Base-by-base conservation (phyloP, 2,888 invertebrate genomes). In the Eupeodes luniger region DNA sequence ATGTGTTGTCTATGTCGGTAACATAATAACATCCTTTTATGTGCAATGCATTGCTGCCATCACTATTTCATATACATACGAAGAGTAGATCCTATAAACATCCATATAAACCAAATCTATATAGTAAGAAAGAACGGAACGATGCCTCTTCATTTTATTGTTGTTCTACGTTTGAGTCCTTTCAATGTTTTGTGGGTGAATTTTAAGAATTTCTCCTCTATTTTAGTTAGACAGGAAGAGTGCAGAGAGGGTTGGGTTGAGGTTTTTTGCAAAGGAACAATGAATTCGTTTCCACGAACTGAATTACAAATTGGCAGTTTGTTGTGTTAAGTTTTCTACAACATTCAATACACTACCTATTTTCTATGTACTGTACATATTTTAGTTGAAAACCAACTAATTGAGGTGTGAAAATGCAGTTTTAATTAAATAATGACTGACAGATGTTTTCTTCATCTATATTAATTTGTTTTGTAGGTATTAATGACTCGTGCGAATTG, bases 351-450 rank as follows among this genome's bases (percentile, higher is more conserved):
- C 14, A 47, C n/a, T 27, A 14, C 4, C 40, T 27, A 12, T 1
- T 27, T 27, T 3, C 3, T 27, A 3, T 27, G 27, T 55, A 59
- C 59, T 47, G 19, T 19, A 19, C 19, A 19, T 19, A 19, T 19
- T 49, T n/a, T 49, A 64, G 27, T 36, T 80, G 84, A 80, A 77
- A 77, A 7, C 9, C 0, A 7, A 40, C 76, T 80, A 87, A 87
- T 83, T 87, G 70, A 77, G 64, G 76, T 74, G 84, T 76, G 83
- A 67, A 84, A 83, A 87, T 80, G 70, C 66, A 87, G 34, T 77
- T 84, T 84, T 84, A 83, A 83, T 83, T 80, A 75, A 80, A 79
- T 82, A 82, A 79, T 70, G 79, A 75, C 47, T 27, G 66, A 27
- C 27, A 49, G 14, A 49, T 66, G 66, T 66, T 49, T 66, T 27